Percentiles rank a stretch among this genome's conserved stretches.
Evolutionary conservation across 2,797 vertebrate species (phyloP).

Genomic region (Echeneis naucrates): DNA sequence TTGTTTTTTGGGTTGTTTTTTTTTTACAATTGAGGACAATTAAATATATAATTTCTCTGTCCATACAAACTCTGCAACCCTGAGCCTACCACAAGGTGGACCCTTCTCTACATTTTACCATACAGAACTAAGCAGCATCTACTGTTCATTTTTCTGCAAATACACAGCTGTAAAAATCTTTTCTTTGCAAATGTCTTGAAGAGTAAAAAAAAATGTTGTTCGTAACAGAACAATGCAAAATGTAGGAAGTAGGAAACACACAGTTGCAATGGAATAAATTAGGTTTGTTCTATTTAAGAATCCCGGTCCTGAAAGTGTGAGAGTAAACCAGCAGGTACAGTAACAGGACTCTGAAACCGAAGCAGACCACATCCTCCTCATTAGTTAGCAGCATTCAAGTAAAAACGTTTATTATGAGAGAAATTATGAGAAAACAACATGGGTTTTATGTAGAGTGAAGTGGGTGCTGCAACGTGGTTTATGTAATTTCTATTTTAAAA

Average conservation of each 20-base stretch:
- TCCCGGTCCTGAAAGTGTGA: too few species aligned
- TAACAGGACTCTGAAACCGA: too few species aligned
- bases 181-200: background rate
- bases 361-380: too few species aligned
- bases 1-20: too few species aligned
- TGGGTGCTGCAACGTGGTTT: slow-evolving; percentile 2
- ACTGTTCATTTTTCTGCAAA: background rate
- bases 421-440: background rate
- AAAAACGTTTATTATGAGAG: too few species aligned
- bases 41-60: background rate
- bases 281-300: too few species aligned
- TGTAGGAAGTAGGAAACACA: too few species aligned
- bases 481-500: background rate
- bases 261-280: too few species aligned
- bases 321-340: too few species aligned
- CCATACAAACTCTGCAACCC: background rate
- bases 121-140: background rate
- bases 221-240: too few species aligned
- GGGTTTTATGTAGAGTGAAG: background rate
- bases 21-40: background rate
- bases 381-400: too few species aligned
- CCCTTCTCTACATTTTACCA: slow-evolving; percentile 5
- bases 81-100: slow-evolving; percentile 21
- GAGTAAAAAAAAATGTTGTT: background rate
- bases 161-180: background rate